A percentile compares a stretch with the other conserved stretches of the same genome.
Conservation (phyloP, 2,113 vertebrate genomes). For the Mormyrus iriodes region DNA sequence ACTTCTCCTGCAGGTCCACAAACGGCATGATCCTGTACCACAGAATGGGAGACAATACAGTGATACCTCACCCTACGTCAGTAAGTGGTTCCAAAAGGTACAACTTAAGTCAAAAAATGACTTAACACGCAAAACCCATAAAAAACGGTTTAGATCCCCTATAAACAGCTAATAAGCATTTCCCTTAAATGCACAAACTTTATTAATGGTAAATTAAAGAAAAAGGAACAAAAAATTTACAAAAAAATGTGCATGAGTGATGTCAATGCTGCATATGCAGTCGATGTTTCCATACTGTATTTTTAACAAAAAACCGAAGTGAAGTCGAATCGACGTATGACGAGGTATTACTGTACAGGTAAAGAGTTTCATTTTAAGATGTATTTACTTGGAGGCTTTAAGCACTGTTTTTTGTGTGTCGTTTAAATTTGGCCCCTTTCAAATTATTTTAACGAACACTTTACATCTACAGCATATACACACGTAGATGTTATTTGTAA, state of each 20-base stretch:
- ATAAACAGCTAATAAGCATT: background rate
- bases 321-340: background rate
- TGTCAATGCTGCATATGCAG: too few relatives aligned
- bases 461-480: background rate
- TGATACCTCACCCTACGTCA: background rate
- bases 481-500: background rate
- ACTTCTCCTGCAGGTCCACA: constrained; percentile 65
- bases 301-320: background rate
- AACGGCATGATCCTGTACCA: constrained; percentile 73
- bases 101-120: background rate
- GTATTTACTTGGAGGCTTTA: background rate
- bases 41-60: background rate
- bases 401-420: background rate
- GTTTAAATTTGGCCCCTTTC: background rate
- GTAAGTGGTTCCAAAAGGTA: background rate
- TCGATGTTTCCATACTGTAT: too few relatives aligned
- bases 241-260: too few relatives aligned
- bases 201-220: too few relatives aligned
- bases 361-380: background rate
- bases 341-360: background rate
- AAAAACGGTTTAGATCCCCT: background rate
- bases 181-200: too few relatives aligned
- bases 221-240: too few relatives aligned
- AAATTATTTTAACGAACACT: background rate
- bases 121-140: background rate